Evolutionary conservation across 1,140 invertebrate genomes (phyloP), one percentile per base, ranked within the genome.

Genomic region (Gonatopus flavifemur): DNA sequence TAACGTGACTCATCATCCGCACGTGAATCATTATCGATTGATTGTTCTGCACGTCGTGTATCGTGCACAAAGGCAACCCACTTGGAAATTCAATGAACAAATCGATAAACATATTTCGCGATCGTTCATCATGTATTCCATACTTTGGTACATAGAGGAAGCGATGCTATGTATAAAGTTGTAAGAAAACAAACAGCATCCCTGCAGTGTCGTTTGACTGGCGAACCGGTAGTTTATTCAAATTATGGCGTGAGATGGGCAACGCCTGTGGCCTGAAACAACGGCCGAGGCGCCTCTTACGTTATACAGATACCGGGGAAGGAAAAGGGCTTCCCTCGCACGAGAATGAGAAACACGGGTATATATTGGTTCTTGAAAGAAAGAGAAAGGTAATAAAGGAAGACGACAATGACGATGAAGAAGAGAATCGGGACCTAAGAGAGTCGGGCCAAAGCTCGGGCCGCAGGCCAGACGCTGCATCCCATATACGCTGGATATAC

Each of bases 221-320:
- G 52, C 56, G 32, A 40, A 41, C 33, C 46, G 42, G 50, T 49
- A 52, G 41, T 59, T 62, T 62, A 56, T 45, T 58, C 42, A 55
- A 58, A 55, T 21, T 28, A 50, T 30, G 32, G 46, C 24, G 55
- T 28, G 51, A 54, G 46, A 56, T 41, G 53, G 43, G 36, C 53
- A 24, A 51, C 35, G 49, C 53, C 49, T 55, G 53, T 52, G 53
- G 53, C 49, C 51, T 24, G 9, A 48, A n/a, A 20, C 51, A 39
- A 46, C 44, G 42, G 30, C 10, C 24, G 32, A 15, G 30, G 33
- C 4, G n/a, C n/a, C n/a, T n/a, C n/a, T n/a, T n/a, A n/a, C n/a
- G n/a, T n/a, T n/a, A n/a, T n/a, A n/a, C n/a, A n/a, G n/a, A n/a
- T n/a, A n/a, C n/a, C 39, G 10, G 25, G 10, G 39, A 41, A 20